Percentiles rank a stretch among this genome's conserved stretches.
These are phyloP conservation scores for Trachymyrmex septentrionalis DNA, from an alignment of 1,140 invertebrate genomes.

Conservation along the genomic window DNA sequence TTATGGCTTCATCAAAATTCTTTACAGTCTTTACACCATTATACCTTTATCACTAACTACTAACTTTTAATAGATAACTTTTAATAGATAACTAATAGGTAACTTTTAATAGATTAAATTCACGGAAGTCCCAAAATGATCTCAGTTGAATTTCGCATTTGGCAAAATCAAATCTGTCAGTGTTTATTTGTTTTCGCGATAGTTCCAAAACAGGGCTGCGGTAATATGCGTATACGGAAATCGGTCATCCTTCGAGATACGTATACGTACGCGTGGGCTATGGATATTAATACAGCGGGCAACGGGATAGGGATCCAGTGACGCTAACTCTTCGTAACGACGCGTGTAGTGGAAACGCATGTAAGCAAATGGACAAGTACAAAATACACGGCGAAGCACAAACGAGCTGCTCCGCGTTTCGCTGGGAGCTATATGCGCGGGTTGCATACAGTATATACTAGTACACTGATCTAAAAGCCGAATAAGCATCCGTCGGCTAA, in stretches of 20 bases:
- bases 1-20: not conserved
- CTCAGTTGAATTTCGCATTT: not conserved
- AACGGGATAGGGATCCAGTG: not conserved
- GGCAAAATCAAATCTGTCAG: not conserved
- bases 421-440: slow-evolving; percentile 36
- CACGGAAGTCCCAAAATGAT: not conserved
- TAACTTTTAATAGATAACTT: not conserved
- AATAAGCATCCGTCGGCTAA: slow-evolving; percentile 56
- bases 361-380: slow-evolving; percentile 55
- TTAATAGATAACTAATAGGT: too few species aligned
- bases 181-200: slow-evolving; percentile 2
- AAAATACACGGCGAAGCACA: slow-evolving; percentile 48
- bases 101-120: not conserved
- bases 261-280: too few species aligned
- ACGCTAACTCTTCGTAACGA: slow-evolving; percentile 57
- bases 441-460: not conserved
- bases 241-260: slow-evolving; percentile 42
- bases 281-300: slow-evolving; percentile 31
- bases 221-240: not conserved
- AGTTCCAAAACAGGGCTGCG: slow-evolving; percentile 1
- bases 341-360: slow-evolving; percentile 58
- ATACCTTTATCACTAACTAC: not conserved
- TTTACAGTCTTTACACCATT: not conserved
- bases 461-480: slow-evolving; percentile 57
- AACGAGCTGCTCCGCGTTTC: slow-evolving; percentile 35